Base-by-base conservation (phyloP, 2,888 invertebrate species). In the Ommatoiulus sabulosus region DNA sequence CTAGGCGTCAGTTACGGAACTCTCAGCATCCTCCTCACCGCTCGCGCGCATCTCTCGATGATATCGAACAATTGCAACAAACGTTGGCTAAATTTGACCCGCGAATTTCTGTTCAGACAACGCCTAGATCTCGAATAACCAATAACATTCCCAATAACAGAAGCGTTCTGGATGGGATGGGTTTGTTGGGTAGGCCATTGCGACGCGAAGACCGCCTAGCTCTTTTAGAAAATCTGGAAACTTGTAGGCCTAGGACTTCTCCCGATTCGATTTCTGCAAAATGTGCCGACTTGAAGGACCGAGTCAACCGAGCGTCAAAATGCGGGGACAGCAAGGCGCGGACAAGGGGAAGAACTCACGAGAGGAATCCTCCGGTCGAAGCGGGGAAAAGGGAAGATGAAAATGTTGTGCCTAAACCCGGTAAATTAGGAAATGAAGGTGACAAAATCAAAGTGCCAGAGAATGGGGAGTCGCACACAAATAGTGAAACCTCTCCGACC, bases 61-160 rank as follows among this genome's bases (percentile, higher is more conserved):
- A 89, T 46, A n/a, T 84, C 24, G 72, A 48, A 35, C 86, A 89
- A 17, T 46, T 89, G 10, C 87, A 89, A n/a, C 86, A 89, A 63
- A 85, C 89, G 5, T 63, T 89, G 48, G 87, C 89, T 20, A 89
- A 89, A 48, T 84, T 89, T 20, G 89, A 89, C 63, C 89, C 89
- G 44, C 87, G 89, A 17, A 89, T 89, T 43, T 43, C 87, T 12
- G 89, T 89, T 15, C 80, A 84, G 44, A 12, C 88, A 15, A 35
- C 88, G 10, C 44, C 88, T 24, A 10, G 88, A 20, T n/a, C 88
- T 17, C 35, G 84, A 46, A 84, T 43, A 17, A 35, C n/a, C 63
- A 17, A 52, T 35, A 35, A 44, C 44, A 84, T 43, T 24, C 48
- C 63, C 10, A 87, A 87, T 57, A 87, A 57, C 57, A 48, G 43